Evolutionary conservation across 1,140 invertebrate species (phyloP).

Genomic region (Bicyclus anynana): DNA sequence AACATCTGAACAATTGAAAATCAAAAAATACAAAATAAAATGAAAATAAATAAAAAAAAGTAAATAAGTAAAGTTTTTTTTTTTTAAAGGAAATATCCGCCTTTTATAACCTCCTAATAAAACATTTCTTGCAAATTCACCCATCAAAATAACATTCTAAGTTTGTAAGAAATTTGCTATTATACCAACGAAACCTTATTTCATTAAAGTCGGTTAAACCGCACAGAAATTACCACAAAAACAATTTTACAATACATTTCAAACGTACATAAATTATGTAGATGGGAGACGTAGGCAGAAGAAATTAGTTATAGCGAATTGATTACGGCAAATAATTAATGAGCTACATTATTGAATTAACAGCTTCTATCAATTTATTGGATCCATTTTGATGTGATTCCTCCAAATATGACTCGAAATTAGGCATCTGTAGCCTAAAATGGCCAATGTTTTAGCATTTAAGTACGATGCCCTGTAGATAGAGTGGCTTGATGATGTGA

Average conservation of each 20-base stretch:
- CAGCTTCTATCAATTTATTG: conserved; percentile 15
- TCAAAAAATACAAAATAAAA: too few relatives aligned
- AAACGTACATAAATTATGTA: background rate
- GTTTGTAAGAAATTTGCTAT: too few relatives aligned
- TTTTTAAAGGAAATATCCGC: too few relatives aligned
- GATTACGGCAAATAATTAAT: conserved; percentile 22
- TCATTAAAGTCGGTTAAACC: too few relatives aligned
- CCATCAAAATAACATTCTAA: too few relatives aligned
- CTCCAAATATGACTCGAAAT: background rate
- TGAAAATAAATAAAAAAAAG: too few relatives aligned
- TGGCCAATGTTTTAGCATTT: background rate
- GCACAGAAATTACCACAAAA: background rate
- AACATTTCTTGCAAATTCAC: too few relatives aligned
- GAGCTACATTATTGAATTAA: conserved; percentile 26
- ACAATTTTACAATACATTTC: background rate
- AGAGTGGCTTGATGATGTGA: too few relatives aligned
- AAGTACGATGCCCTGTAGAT: background rate
- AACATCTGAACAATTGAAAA: too few relatives aligned
- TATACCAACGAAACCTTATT: too few relatives aligned
- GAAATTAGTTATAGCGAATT: conserved; percentile 20
- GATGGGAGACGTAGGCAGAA: conserved; percentile 9
- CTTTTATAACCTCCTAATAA: too few relatives aligned
- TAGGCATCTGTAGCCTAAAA: background rate
- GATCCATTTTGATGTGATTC: conserved; percentile 14
- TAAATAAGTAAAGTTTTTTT: too few relatives aligned